These are phyloP conservation scores for Pipa parva DNA, from an alignment of 2,113 vertebrate species.

Conservation along the genomic window DNA sequence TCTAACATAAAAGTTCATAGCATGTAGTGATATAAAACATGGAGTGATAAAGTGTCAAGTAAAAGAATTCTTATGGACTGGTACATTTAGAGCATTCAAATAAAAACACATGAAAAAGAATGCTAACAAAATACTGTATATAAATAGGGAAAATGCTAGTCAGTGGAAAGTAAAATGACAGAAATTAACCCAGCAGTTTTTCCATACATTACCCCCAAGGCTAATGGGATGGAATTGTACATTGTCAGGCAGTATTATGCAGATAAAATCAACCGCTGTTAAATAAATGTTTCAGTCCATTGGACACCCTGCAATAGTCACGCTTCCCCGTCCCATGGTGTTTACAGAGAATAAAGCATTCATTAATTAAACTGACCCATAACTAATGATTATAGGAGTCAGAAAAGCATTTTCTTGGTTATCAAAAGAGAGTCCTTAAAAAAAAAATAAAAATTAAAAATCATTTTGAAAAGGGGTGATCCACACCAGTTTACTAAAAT, in stretches of 20 bases:
- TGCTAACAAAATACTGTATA: no score
- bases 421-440: no score
- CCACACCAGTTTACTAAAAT: no score
- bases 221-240: not conserved
- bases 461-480: no score
- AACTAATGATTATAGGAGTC: not conserved
- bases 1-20: no score
- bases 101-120: no score
- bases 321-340: not conserved
- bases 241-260: not conserved
- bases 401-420: no score
- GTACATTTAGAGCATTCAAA: no score
- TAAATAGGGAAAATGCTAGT: not conserved
- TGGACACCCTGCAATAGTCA: not conserved
- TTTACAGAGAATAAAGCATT: not conserved
- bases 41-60: no score
- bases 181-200: not conserved
- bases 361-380: slow-evolving; percentile 1
- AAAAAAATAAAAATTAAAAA: no score
- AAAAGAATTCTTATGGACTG: no score
- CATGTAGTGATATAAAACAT: no score
- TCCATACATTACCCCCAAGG: not conserved
- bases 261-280: not conserved
- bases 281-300: not conserved
- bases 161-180: not conserved